phyloP scores from a whole-genome alignment of 2,797 vertebrate genomes.

The Crocidura indochinensis region DNA sequence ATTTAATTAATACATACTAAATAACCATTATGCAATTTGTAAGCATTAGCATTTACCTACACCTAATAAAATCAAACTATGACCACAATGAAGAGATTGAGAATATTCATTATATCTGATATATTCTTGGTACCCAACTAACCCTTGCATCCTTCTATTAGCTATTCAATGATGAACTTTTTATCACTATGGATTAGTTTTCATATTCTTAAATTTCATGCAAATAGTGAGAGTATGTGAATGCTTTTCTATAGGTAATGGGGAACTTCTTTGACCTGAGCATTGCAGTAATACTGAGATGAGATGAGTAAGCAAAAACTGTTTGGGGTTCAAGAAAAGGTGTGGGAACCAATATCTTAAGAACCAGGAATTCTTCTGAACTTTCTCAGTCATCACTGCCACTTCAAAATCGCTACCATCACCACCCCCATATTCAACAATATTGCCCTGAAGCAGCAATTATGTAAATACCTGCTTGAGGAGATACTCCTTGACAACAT shows the following conservation, averaged over 20 bases:
- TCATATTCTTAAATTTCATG: background rate
- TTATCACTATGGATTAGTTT: no score
- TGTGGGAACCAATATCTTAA: background rate
- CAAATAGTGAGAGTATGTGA: background rate
- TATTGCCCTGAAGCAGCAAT: conserved; percentile 21
- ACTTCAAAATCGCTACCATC: background rate
- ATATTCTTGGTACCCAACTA: no score
- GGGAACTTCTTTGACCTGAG: background rate
- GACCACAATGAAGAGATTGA: no score
- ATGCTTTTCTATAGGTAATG: conserved; percentile 2
- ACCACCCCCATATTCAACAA: background rate
- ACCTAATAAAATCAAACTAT: no score
- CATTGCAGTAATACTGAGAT: background rate
- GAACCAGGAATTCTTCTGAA: conserved; percentile 11
- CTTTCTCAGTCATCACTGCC: conserved; percentile 20
- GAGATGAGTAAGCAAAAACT: conserved; percentile 27
- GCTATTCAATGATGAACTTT: no score
- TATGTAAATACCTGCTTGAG: conserved; percentile 52
- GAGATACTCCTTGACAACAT: conserved; percentile 74
- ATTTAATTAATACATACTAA: no score
- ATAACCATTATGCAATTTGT: no score
- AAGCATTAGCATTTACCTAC: no score
- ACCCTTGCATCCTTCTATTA: no score
- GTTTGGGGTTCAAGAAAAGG: conserved; percentile 33
- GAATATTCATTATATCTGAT: no score